Evolutionary conservation across 2,888 invertebrate genomes (phyloP), one percentile per base, ranked within the genome.

Genomic region (Chymomyza amoena): DNA sequence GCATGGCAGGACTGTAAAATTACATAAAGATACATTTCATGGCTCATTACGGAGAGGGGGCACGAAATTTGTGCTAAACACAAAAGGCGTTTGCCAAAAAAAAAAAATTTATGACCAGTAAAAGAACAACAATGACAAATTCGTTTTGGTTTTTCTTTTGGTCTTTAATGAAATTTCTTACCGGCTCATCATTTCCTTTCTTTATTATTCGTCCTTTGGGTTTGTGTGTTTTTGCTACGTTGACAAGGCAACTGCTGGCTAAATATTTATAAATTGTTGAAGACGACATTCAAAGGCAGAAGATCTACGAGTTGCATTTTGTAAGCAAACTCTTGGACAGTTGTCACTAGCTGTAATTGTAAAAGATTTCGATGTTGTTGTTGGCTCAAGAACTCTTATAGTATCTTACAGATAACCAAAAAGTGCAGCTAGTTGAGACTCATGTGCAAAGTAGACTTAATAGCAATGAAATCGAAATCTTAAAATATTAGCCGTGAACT

Each of bases 241-340:
- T 66, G 60, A 61, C 45, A 50, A 50, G 62, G 71, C 57, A 66
- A 75, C 61, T 74, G 73, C 80, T 82, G 78, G 79, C 87, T 83
- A 90, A 90, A 90, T 90, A 90, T 90, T 90, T 90, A 82, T 88
- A 88, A 82, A 88, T 88, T 90, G 88, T 90, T 87, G 78, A 86
- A 78, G 66, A 73, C 64, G 66, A 73, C 64, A 66, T 60, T 64
- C 78, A 81, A 13, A 20, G 57, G 57, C 28, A 84, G 73, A 32
- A 32, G 32, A 20, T 68, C 64, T 69, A 60, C 13, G 61, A 6
- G 15, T 18, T 18, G 18, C 7, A 18, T 51, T 6, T 15, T 13
- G 39, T 45, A 45, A 13, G 13, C 13, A 32, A 32, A 9, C 18
- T 16, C 7, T 18, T n/a, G 54, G 13, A 54, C 54, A 9, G 50